A percentile compares a stretch with the other conserved stretches of the same genome.
Conservation (phyloP, 2,113 vertebrate genomes). For the Aepyceros melampus region DNA sequence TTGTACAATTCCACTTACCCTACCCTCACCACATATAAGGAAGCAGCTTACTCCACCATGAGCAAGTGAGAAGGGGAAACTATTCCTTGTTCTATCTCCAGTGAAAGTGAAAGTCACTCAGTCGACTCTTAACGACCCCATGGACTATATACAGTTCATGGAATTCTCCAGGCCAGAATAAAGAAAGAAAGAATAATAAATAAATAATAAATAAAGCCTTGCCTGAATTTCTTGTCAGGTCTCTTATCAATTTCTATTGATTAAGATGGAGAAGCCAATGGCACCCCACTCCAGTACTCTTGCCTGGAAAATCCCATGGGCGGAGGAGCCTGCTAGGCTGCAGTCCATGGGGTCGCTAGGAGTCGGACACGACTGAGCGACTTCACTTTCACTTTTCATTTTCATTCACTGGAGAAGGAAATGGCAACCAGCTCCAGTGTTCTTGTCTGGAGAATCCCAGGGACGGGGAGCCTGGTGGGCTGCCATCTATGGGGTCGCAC, state of each 20-base stretch:
- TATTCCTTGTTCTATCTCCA: neutral
- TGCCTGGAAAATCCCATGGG: no score
- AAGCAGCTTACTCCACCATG: neutral
- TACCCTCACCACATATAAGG: neutral
- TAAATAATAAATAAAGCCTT: neutral
- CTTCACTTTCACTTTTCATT: no score
- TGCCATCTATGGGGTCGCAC: no score
- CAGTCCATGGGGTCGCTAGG: no score
- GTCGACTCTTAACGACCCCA: neutral
- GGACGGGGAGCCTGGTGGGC: no score
- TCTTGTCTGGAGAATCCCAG: no score
- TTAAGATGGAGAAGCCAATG: no score
- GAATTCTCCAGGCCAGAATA: neutral
- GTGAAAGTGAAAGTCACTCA: neutral
- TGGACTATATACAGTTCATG: neutral
- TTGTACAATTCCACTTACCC: neutral
- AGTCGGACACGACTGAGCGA: no score
- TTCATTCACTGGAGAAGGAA: no score
- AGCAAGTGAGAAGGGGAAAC: neutral
- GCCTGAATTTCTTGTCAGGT: neutral
- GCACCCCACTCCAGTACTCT: no score
- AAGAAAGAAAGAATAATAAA: neutral
- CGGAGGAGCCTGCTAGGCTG: no score
- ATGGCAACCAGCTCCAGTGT: no score
- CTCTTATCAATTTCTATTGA: neutral